Conservation (phyloP, 1,140 invertebrate species). For the Propsilocerus akamusi region DNA sequence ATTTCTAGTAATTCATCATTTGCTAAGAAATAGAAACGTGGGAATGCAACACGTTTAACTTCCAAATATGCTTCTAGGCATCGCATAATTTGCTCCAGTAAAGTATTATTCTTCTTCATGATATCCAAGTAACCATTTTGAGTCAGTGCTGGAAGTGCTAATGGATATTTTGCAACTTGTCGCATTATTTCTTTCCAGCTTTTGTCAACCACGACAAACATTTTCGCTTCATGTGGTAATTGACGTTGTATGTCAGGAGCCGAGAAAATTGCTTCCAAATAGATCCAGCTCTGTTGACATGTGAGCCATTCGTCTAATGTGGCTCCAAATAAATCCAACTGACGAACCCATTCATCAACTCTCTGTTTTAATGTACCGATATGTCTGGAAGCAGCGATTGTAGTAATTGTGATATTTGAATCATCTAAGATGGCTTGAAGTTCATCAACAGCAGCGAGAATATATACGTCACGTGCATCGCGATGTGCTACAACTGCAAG, state of each 20-base stretch:
- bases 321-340: conserved; percentile 52
- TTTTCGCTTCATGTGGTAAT: conserved; percentile 62
- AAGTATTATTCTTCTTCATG: conserved; percentile 52
- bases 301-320: conserved; percentile 68
- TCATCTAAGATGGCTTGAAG: conserved; percentile 65
- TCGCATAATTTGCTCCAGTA: conserved; percentile 65
- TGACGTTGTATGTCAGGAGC: conserved; percentile 77
- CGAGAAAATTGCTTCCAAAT: conserved; percentile 75
- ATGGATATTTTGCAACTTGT: conserved; percentile 43
- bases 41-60: conserved; percentile 78
- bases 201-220: conserved; percentile 69
- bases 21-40: conserved; percentile 84
- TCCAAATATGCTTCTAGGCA: conserved; percentile 64
- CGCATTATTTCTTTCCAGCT: conserved; percentile 73
- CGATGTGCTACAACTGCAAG: conserved; percentile 57
- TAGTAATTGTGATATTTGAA: conserved; percentile 67
- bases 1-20: conserved; percentile 89
- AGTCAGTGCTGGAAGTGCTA: conserved; percentile 48
- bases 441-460: conserved; percentile 66
- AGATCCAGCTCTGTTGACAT: conserved; percentile 72
- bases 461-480: conserved; percentile 62
- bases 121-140: conserved; percentile 45
- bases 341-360: conserved; percentile 60
- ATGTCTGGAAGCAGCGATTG: conserved; percentile 64
- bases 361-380: conserved; percentile 60